These are phyloP conservation scores for Spodoptera litura DNA, from an alignment of 1,140 invertebrate species.

Conservation along the genomic window DNA sequence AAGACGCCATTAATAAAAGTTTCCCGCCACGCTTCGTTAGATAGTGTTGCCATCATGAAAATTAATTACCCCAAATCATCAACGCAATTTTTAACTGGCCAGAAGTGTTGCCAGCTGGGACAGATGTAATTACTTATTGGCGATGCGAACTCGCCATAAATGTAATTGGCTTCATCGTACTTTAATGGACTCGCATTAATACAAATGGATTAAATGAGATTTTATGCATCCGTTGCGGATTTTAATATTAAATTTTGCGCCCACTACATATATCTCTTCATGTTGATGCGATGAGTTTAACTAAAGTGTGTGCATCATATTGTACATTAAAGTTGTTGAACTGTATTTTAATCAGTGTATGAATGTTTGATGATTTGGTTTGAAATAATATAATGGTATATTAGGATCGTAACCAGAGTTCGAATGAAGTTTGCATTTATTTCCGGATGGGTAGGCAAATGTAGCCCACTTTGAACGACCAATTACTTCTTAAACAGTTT, in stretches of 20 bases:
- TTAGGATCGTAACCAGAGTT: too few species aligned
- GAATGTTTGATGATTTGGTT: background rate
- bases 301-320: background rate
- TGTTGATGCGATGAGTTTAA: background rate
- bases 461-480: too few species aligned
- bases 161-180: conserved; percentile 44
- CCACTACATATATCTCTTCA: background rate
- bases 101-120: conserved; percentile 41
- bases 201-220: conserved; percentile 41
- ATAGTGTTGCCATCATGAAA: conserved; percentile 29
- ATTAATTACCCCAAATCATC: conserved; percentile 48
- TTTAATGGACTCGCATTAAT: conserved; percentile 46
- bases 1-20: conserved; percentile 36
- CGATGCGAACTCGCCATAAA: conserved; percentile 37
- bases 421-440: too few species aligned
- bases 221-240: conserved; percentile 42
- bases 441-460: too few species aligned
- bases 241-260: conserved; percentile 20
- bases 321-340: too few species aligned
- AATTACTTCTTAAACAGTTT: too few species aligned
- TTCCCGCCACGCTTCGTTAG: conserved; percentile 12
- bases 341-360: background rate
- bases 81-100: conserved; percentile 43
- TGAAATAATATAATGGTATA: too few species aligned
- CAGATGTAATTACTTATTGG: conserved; percentile 51